Conservation (phyloP, 2,888 invertebrate species). For the Magallana nippona region DNA sequence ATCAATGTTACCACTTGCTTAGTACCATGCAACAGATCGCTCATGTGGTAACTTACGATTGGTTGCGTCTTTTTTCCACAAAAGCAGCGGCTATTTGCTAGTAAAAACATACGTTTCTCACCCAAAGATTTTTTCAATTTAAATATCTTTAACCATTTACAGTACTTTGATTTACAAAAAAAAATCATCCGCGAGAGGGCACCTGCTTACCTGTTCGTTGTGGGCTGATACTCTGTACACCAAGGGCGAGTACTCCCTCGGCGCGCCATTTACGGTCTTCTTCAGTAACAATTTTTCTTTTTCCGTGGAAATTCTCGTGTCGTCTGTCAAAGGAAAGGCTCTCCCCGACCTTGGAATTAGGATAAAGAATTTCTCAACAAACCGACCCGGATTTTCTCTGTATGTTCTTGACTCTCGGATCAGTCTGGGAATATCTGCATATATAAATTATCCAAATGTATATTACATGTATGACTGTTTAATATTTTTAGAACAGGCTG, state of each 20-base stretch:
- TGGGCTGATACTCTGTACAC: conserved; percentile 27
- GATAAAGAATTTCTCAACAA: conserved; percentile 39
- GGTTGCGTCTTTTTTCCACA: too few species aligned
- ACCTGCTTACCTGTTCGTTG: conserved; percentile 17
- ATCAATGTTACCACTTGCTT: too few species aligned
- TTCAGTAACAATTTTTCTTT: conserved; percentile 22
- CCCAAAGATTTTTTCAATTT: too few species aligned
- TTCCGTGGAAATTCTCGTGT: conserved; percentile 31
- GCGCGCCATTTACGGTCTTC: conserved; percentile 31
- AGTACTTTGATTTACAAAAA: too few species aligned
- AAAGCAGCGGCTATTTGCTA: too few species aligned
- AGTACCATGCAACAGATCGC: too few species aligned
- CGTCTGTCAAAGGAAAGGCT: conserved; percentile 2
- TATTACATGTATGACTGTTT: too few species aligned
- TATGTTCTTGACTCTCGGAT: conserved; percentile 35
- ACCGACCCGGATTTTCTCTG: conserved; percentile 35
- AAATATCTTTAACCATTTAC: too few species aligned
- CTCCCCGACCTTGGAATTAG: conserved; percentile 40
- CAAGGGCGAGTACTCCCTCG: conserved; percentile 24
- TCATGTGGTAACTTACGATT: too few species aligned
- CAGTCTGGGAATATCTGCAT: conserved; percentile 18
- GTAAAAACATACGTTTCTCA: too few species aligned
- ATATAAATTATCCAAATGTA: background rate
- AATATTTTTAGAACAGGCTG: too few species aligned
- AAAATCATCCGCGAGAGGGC: background rate